Evolutionary conservation across 1,140 invertebrate species (phyloP), one percentile per base, ranked within the genome.

Genomic region (Ridgeia piscesae): DNA sequence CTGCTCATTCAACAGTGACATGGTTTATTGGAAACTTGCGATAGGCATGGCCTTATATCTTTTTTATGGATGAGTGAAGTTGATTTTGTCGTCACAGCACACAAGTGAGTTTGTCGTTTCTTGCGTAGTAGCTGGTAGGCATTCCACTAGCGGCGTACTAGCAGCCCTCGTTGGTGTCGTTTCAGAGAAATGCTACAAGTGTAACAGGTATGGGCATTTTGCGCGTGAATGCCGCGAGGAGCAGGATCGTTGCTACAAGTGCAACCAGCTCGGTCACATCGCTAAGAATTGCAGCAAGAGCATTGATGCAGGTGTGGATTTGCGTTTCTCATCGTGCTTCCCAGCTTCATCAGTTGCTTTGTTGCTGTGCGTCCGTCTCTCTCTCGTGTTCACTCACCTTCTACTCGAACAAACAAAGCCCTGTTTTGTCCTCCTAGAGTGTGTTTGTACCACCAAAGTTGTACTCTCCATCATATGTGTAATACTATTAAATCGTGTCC

Each of bases 241-340:
- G 34, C 90, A 92, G 91, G 93, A 93, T 35, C 88, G 93, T 31
- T 93, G 93, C 96, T 98, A 98, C 96, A 97, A 97, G 94, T 98
- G 98, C 96, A 97, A 98, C 96, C 98, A 98, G 96, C 97, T 97
- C 91, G 98, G 98, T 92, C 98, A 98, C 97, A 97, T 98, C 96
- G 98, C 98, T 96, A 97, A 98, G 94, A 98, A 98, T 95, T 98
- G 98, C 92, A 93, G 33, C 34, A 48, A 90, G 42, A 89, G 89
- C 88, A 88, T 89, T 33, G 93, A 93, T 34, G 35, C 93, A 34
- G 93, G 93, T 91, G 88, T 35, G 89, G 34, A 90, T 35, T 34
- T 90, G 89, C 34, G 58, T 77, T 77, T 77, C 58, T 77, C 58
- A 77, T 77, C 35, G 89, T 90, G 89, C 35, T 90, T 90, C 34